Evolutionary conservation across 30 jellyfish, hydroid and myxozoan species (phyloP).

Genomic region (Hydractinia symbiolongicarpus): DNA sequence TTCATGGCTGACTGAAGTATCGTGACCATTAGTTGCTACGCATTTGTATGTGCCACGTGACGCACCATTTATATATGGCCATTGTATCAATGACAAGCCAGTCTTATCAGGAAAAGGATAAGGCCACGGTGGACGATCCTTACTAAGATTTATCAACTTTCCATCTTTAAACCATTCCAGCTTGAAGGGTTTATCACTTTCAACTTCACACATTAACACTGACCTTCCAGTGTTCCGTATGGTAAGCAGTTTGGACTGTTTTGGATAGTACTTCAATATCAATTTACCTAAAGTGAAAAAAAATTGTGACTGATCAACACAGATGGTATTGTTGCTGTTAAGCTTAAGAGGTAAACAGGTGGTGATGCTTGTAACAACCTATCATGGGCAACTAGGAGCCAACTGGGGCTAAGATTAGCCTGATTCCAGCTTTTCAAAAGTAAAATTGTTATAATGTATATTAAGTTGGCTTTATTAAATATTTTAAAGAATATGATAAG

Average conservation of each 20-base stretch:
- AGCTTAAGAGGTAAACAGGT: too few relatives aligned
- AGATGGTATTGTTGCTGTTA: too few relatives aligned
- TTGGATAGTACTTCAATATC: conserved; percentile 14
- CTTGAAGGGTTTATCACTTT: conserved; percentile 19
- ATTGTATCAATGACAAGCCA: conserved; percentile 18
- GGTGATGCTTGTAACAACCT: too few relatives aligned
- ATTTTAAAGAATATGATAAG: too few relatives aligned
- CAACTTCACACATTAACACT: conserved; percentile 31
- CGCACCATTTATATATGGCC: conserved; percentile 18
- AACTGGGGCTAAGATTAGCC: too few relatives aligned
- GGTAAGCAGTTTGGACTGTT: background rate
- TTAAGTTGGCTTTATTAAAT: too few relatives aligned
- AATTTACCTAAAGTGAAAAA: conserved; percentile 13
- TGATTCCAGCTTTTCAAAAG: too few relatives aligned
- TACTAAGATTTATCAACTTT: background rate
- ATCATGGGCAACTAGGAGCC: too few relatives aligned
- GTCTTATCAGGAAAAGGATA: conserved; percentile 1
- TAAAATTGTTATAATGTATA: too few relatives aligned
- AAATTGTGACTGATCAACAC: background rate
- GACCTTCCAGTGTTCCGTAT: conserved; percentile 3
- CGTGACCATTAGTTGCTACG: conserved; percentile 28
- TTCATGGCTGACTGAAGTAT: background rate
- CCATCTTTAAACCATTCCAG: conserved; percentile 25
- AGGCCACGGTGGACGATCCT: conserved; percentile 30
- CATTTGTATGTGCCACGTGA: conserved; percentile 27